Evolutionary conservation across 2,797 vertebrate genomes (phyloP).

Genomic region (Sebastes umbrosus): DNA sequence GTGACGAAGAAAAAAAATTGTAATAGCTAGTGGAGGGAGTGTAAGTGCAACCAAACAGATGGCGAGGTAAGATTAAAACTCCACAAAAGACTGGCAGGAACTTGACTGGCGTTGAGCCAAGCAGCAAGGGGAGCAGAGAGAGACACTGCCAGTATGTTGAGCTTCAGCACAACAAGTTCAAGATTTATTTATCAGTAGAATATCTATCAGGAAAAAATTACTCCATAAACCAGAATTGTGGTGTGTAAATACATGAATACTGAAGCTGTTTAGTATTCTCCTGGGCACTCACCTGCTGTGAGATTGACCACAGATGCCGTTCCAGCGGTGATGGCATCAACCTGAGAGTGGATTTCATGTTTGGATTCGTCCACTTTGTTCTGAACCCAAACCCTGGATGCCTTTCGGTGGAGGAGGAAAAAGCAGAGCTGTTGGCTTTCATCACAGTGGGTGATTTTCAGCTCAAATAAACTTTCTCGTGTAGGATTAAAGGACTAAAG

Average conservation of each 20-base stretch:
- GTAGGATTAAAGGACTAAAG: slow-evolving; percentile 60
- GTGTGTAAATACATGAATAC: slow-evolving; percentile 4
- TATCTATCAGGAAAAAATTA: slow-evolving; percentile 47
- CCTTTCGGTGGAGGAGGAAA: slow-evolving; percentile 81
- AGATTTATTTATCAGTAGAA: slow-evolving; percentile 50
- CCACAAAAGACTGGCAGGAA: slow-evolving; percentile 62
- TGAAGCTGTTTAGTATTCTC: slow-evolving; percentile 25
- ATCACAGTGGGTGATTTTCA: slow-evolving; percentile 66
- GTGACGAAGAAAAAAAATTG: slow-evolving; percentile 42
- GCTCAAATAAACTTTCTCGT: slow-evolving; percentile 53
- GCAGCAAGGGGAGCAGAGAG: slow-evolving; percentile 29
- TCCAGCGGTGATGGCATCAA: slow-evolving; percentile 98
- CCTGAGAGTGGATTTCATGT: slow-evolving; percentile 99
- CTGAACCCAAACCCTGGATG: slow-evolving; percentile 98
- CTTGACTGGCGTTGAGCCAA: slow-evolving; percentile 53
- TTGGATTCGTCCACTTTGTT: slow-evolving; percentile 99
- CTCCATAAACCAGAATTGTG: neutral
- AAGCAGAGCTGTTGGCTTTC: slow-evolving; percentile 55
- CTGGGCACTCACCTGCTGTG: slow-evolving; percentile 90
- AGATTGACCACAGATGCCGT: slow-evolving; percentile 99
- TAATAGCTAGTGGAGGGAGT: slow-evolving; percentile 36
- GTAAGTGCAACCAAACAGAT: slow-evolving; percentile 73
- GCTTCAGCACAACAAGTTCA: slow-evolving; percentile 58
- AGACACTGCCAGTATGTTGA: slow-evolving; percentile 38
- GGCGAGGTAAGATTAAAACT: slow-evolving; percentile 73